phyloP scores from a whole-genome alignment of 2,888 invertebrate genomes.

The Punctoribates punctum region DNA sequence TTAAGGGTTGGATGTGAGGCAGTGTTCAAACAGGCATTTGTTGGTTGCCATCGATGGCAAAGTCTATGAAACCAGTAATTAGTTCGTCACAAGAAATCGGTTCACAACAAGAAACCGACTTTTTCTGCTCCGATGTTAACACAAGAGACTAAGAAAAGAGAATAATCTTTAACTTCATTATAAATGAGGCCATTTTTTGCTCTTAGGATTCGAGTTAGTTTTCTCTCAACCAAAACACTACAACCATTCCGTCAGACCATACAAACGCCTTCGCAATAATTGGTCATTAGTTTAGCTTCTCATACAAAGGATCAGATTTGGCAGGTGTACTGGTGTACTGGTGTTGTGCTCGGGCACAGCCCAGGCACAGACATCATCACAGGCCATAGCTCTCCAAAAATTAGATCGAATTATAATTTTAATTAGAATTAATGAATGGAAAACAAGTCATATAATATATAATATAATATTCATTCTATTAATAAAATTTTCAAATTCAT shows the following conservation, averaged over 20 bases:
- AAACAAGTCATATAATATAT: too few species aligned
- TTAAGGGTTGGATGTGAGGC: too few species aligned
- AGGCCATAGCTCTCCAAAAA: too few species aligned
- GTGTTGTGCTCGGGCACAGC: too few species aligned
- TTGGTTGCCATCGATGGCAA: background rate
- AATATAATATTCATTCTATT: too few species aligned
- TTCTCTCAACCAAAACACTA: background rate
- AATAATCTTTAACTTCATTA: constrained; percentile 4
- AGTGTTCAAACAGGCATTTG: too few species aligned
- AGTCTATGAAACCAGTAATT: constrained; percentile 1
- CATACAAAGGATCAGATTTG: background rate
- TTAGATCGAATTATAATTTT: too few species aligned
- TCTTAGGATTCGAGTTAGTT: background rate
- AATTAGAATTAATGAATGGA: too few species aligned
- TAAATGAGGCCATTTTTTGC: constrained; percentile 21
- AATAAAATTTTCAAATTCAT: too few species aligned
- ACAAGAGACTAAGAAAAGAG: background rate
- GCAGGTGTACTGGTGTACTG: background rate
- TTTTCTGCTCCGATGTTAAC: background rate
- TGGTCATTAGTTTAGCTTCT: constrained; percentile 22
- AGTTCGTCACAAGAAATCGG: constrained; percentile 15
- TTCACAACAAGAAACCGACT: background rate
- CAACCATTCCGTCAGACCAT: background rate
- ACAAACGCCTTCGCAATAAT: constrained; percentile 30
- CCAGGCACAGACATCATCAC: too few species aligned